Conservation (phyloP, 1,140 invertebrate genomes). For the Zaprionus camerounensis region DNA sequence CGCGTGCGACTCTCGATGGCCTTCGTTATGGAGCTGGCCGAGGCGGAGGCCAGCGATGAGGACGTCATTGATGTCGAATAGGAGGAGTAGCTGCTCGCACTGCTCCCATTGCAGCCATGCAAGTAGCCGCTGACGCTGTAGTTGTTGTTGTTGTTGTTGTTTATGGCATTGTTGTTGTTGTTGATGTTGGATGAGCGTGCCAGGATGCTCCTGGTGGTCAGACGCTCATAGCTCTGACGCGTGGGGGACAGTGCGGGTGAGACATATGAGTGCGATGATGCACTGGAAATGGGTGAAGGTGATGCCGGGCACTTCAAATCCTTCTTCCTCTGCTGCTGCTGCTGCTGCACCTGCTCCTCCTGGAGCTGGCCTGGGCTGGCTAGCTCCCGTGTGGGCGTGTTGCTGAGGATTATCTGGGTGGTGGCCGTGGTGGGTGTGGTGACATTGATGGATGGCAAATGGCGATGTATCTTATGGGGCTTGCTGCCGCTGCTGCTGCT, state of each 20-base stretch:
- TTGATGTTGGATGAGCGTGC: slow-evolving; percentile 47
- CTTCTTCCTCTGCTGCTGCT: slow-evolving; percentile 8
- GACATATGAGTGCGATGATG: slow-evolving; percentile 63
- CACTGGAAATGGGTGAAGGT: slow-evolving; percentile 55
- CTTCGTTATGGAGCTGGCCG: slow-evolving; percentile 62
- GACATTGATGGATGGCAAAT: slow-evolving; percentile 76
- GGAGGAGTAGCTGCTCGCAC: slow-evolving; percentile 61
- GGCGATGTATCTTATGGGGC: slow-evolving; percentile 63
- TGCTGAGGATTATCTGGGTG: slow-evolving; percentile 73
- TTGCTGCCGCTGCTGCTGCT: slow-evolving; percentile 35
- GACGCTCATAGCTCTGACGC: slow-evolving; percentile 53
- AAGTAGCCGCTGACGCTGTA: slow-evolving; percentile 68
- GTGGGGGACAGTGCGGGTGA: slow-evolving; percentile 61
- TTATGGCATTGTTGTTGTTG: slow-evolving; percentile 27
- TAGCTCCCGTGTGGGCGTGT: slow-evolving; percentile 45
- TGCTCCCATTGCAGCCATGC: slow-evolving; percentile 55
- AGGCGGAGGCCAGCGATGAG: slow-evolving; percentile 60
- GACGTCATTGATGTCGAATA: slow-evolving; percentile 73
- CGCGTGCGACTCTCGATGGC: slow-evolving; percentile 72
- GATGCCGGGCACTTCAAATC: slow-evolving; percentile 6
- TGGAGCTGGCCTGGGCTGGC: slow-evolving; percentile 18
- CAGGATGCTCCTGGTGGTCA: slow-evolving; percentile 73
- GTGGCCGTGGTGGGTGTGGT: slow-evolving; percentile 75
- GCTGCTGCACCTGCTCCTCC: slow-evolving; percentile 24
- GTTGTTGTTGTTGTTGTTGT: slow-evolving; percentile 51